Percentiles rank a stretch among this genome's conserved stretches.
Conservation (phyloP, 2,113 vertebrate genomes). For the Petroica traversi region DNA sequence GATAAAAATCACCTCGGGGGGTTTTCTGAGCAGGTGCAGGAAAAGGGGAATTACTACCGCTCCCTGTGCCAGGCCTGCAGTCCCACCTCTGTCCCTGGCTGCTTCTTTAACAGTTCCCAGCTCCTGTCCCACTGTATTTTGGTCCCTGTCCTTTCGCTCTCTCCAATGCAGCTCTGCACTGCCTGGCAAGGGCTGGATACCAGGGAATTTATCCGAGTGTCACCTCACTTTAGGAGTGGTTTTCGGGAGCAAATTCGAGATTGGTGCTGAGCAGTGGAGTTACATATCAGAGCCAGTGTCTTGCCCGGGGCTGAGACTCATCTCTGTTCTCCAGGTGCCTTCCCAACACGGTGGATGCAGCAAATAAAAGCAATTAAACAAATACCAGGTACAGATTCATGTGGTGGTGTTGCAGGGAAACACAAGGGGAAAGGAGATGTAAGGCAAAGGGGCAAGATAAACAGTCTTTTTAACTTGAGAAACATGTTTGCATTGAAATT, state of each 20-base stretch:
- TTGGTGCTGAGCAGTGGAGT: rapidly evolving
- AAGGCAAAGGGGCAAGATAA: neutral
- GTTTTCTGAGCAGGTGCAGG: neutral
- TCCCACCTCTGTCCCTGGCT: neutral
- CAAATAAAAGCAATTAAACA: neutral
- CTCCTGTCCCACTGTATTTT: neutral
- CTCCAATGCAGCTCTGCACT: neutral
- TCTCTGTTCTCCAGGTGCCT: neutral
- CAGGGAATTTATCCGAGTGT: neutral
- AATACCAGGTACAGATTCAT: neutral
- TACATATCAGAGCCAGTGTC: neutral
- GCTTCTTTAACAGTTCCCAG: neutral
- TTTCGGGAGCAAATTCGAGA: neutral
- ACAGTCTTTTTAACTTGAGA: neutral
- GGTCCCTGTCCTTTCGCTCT: neutral
- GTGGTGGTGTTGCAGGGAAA: neutral
- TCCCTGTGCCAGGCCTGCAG: rapidly evolving
- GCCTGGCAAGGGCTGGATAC: neutral
- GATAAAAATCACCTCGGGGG: rapidly evolving
- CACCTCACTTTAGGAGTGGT: rapidly evolving
- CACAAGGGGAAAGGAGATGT: neutral
- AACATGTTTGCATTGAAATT: neutral
- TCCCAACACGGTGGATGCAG: neutral
- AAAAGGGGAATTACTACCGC: neutral
- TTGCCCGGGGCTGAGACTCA: neutral